phyloP scores from a whole-genome alignment of 2,888 invertebrate genomes.

The Andrena trimmerana region DNA sequence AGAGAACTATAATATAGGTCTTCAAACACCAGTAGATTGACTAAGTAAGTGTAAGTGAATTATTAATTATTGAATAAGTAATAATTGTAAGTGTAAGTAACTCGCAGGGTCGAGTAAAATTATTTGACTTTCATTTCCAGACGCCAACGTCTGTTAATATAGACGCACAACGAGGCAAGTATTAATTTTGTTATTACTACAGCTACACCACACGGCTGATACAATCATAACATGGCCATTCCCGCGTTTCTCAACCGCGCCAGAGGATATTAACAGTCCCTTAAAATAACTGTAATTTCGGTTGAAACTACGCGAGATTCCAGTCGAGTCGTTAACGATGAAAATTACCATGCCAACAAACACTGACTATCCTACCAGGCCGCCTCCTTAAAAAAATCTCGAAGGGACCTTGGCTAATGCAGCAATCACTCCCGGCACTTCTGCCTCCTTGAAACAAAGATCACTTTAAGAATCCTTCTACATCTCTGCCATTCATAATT shows the following conservation, averaged over 20 bases:
- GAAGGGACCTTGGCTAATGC: neutral
- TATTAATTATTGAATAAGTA: neutral
- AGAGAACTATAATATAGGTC: too few relatives aligned
- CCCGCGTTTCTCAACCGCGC: conserved; percentile 60
- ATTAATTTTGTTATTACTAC: conserved; percentile 71
- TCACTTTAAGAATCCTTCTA: neutral
- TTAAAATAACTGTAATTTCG: conserved; percentile 71
- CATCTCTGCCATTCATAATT: neutral
- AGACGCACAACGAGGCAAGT: conserved; percentile 24
- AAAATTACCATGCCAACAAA: conserved; percentile 57
- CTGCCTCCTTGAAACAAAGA: neutral
- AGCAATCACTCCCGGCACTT: too few relatives aligned
- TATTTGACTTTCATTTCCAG: conserved; percentile 38
- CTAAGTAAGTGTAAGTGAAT: neutral
- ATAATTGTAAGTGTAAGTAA: neutral
- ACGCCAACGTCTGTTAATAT: conserved; percentile 28
- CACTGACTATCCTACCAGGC: conserved; percentile 5
- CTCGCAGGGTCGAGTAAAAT: neutral
- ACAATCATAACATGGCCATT: conserved; percentile 69
- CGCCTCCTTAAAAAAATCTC: neutral
- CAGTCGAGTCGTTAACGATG: conserved; percentile 51
- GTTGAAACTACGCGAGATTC: conserved; percentile 49
- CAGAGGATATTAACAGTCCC: conserved; percentile 62
- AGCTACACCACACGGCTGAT: conserved; percentile 60
- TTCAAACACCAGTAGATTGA: neutral